Evolutionary conservation across 2,888 invertebrate species (phyloP).

Genomic region (Pyrochroa serraticornis): DNA sequence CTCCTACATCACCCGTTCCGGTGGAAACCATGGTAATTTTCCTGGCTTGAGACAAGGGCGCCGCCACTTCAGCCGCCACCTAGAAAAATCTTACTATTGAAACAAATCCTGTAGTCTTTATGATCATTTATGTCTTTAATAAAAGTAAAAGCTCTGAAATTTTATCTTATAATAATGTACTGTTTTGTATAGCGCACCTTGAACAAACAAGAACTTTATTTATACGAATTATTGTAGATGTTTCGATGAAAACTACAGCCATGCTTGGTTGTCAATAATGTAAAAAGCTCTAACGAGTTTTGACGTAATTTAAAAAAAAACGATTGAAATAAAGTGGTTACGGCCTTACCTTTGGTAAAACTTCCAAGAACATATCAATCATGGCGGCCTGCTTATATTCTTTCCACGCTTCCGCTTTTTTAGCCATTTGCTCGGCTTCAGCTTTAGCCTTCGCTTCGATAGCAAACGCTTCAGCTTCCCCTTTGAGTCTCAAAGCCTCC

Average conservation of each 20-base stretch:
- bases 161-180: too few relatives aligned
- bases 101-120: too few relatives aligned
- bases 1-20: constrained; percentile 90
- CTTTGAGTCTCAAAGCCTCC: constrained; percentile 83
- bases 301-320: background rate
- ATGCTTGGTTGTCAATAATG: too few relatives aligned
- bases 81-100: too few relatives aligned
- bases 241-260: too few relatives aligned
- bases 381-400: constrained; percentile 95
- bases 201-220: too few relatives aligned
- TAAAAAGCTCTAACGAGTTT: background rate
- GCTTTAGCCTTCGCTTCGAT: constrained; percentile 94
- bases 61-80: constrained; percentile 96
- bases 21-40: constrained; percentile 97
- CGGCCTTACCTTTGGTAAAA: constrained; percentile 85
- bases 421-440: constrained; percentile 96
- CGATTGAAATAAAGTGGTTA: background rate
- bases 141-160: too few relatives aligned
- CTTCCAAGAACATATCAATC: constrained; percentile 95
- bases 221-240: too few relatives aligned
- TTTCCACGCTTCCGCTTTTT: constrained; percentile 96
- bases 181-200: too few relatives aligned
- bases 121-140: too few relatives aligned
- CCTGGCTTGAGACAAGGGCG: constrained; percentile 91
- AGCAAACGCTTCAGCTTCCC: constrained; percentile 91